A percentile compares a stretch with the other conserved stretches of the same genome.
Conservation (phyloP, 2,888 invertebrate genomes). For the Callosobruchus maculatus region DNA sequence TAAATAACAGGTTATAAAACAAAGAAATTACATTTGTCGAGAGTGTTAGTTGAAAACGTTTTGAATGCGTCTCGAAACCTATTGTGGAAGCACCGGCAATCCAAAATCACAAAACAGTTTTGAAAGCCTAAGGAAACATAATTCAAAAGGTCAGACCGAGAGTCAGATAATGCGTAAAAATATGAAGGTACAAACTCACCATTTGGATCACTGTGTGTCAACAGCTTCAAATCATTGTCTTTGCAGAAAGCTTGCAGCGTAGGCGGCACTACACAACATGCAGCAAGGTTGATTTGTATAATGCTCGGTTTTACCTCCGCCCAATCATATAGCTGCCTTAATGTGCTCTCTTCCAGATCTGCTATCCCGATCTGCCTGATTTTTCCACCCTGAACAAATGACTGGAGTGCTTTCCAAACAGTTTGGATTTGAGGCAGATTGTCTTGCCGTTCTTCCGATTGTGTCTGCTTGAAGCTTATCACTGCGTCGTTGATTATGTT, state of each 20-base stretch:
- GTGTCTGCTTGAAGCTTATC: slow-evolving; percentile 66
- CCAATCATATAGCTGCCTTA: slow-evolving; percentile 72
- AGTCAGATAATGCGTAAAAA: neutral
- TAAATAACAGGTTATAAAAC: too few species aligned
- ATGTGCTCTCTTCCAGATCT: slow-evolving; percentile 80
- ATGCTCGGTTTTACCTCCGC: slow-evolving; percentile 79
- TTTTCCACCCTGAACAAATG: slow-evolving; percentile 63
- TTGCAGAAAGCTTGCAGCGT: slow-evolving; percentile 86
- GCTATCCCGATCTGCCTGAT: slow-evolving; percentile 77
- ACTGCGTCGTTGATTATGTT: slow-evolving; percentile 78
- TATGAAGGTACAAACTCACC: slow-evolving; percentile 50
- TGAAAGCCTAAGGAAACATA: too few species aligned
- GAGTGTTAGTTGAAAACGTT: too few species aligned
- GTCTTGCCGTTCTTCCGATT: slow-evolving; percentile 32
- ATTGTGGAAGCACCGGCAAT: too few species aligned
- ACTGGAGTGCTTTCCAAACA: slow-evolving; percentile 76
- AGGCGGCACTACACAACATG: slow-evolving; percentile 92
- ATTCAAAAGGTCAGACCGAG: neutral
- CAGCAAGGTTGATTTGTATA: slow-evolving; percentile 88
- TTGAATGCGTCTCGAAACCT: too few species aligned
- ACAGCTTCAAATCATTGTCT: slow-evolving; percentile 83
- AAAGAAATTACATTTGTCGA: too few species aligned
- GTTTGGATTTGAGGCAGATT: slow-evolving; percentile 63
- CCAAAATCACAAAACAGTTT: too few species aligned
- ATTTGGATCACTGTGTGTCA: slow-evolving; percentile 93